Evolutionary conservation across 2,888 invertebrate species (phyloP).

Genomic region (Tetanocera ferruginea): DNA sequence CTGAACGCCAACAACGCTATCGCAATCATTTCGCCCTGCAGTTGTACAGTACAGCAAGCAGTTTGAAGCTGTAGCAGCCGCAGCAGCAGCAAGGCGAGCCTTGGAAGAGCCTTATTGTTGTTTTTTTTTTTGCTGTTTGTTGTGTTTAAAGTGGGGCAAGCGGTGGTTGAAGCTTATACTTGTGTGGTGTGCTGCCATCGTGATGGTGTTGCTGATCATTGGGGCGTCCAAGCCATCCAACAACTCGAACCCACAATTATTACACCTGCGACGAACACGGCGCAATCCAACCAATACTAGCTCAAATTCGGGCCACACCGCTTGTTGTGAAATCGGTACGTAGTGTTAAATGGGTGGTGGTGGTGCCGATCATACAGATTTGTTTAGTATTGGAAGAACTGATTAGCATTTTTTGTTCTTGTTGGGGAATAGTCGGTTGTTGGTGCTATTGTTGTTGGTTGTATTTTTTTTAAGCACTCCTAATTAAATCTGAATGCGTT

Average conservation of each 20-base stretch:
- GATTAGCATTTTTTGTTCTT: slow-evolving; percentile 57
- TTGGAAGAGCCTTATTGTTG: background rate
- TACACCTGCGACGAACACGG: slow-evolving; percentile 53
- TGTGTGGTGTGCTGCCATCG: slow-evolving; percentile 34
- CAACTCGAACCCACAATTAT: slow-evolving; percentile 49
- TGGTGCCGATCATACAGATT: slow-evolving; percentile 46
- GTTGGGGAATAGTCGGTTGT: slow-evolving; percentile 42
- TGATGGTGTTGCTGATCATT: slow-evolving; percentile 37
- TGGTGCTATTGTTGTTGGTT: slow-evolving; percentile 52
- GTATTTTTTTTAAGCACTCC: slow-evolving; percentile 55
- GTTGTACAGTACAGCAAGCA: background rate
- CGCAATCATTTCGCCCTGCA: background rate
- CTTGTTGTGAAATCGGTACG: background rate
- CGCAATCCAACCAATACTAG: slow-evolving; percentile 40
- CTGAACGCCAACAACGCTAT: slow-evolving; percentile 10
- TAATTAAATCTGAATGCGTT: slow-evolving; percentile 65
- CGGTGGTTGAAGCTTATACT: background rate
- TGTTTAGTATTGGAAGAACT: slow-evolving; percentile 50
- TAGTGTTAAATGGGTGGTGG: slow-evolving; percentile 8
- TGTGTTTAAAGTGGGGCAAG: background rate
- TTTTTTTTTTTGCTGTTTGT: background rate
- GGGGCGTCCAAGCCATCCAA: slow-evolving; percentile 47
- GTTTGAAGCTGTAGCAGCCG: background rate
- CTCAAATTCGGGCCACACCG: slow-evolving; percentile 1
- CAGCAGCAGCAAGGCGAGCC: background rate